A percentile compares a stretch with the other conserved stretches of the same genome.
phyloP scores from a whole-genome alignment of 2,888 invertebrate species.

The Hedychridium roseum region DNA sequence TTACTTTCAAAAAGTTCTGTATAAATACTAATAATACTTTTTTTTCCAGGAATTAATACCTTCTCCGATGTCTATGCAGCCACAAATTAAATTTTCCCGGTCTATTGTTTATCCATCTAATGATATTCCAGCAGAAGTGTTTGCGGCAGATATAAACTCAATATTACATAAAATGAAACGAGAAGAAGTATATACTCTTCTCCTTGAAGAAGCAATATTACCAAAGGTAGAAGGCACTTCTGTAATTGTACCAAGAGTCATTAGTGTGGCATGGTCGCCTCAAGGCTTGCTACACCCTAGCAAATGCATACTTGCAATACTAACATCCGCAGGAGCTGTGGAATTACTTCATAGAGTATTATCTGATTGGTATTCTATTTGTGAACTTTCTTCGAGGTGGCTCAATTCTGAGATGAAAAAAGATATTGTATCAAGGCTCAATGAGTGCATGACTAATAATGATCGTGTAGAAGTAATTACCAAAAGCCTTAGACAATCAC shows the following conservation, averaged over 20 bases:
- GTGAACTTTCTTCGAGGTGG: slow-evolving; percentile 43
- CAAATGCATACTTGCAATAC: slow-evolving; percentile 48
- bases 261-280: slow-evolving; percentile 53
- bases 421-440: slow-evolving; percentile 19
- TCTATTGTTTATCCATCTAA: slow-evolving; percentile 52
- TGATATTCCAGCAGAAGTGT: slow-evolving; percentile 39
- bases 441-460: slow-evolving; percentile 1
- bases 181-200: slow-evolving; percentile 46
- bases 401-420: slow-evolving; percentile 29
- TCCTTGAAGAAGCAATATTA: slow-evolving; percentile 47
- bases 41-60: slow-evolving; percentile 52
- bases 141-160: slow-evolving; percentile 27
- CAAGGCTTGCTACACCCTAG: slow-evolving; percentile 40
- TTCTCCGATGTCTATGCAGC: slow-evolving; percentile 43
- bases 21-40: slow-evolving; percentile 10
- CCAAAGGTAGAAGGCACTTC: slow-evolving; percentile 44
- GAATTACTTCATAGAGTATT: slow-evolving; percentile 45
- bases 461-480: slow-evolving; percentile 13
- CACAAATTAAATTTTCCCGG: slow-evolving; percentile 45
- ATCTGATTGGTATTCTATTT: slow-evolving; percentile 48
- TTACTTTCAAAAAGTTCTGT: slow-evolving; percentile 3
- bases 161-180: slow-evolving; percentile 40
- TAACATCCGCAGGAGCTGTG: slow-evolving; percentile 51
- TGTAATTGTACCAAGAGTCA: slow-evolving; percentile 39
- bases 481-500: slow-evolving; percentile 35